Evolutionary conservation across 2,888 invertebrate genomes (phyloP).

Genomic region (Drosophila rellima): DNA sequence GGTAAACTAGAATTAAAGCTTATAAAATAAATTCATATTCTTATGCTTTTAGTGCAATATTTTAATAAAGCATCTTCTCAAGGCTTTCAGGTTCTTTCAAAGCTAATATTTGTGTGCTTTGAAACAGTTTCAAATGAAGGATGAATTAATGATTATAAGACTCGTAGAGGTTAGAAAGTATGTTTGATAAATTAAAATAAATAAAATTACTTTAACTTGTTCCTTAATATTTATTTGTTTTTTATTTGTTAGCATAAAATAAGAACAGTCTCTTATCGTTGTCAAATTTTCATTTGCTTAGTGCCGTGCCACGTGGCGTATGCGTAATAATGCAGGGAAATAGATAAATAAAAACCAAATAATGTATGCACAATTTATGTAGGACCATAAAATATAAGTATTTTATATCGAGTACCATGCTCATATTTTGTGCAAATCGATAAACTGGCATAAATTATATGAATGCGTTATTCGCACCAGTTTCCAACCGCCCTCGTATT

Average conservation of each 20-base stretch:
- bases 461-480: constrained; percentile 20
- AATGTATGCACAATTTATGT: constrained; percentile 66
- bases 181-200: neutral
- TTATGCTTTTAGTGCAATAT: too few relatives aligned
- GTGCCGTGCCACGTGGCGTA: constrained; percentile 32
- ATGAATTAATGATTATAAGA: too few relatives aligned
- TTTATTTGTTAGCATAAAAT: neutral
- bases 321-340: constrained; percentile 39
- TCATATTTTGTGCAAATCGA: constrained; percentile 57
- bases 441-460: constrained; percentile 70
- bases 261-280: neutral
- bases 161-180: neutral
- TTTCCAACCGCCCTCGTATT: neutral
- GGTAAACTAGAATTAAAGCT: too few relatives aligned
- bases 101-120: too few relatives aligned
- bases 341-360: constrained; percentile 13
- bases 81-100: too few relatives aligned
- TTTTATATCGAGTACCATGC: constrained; percentile 39
- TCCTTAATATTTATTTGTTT: neutral
- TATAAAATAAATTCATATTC: too few relatives aligned
- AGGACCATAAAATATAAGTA: constrained; percentile 54
- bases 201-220: too few relatives aligned
- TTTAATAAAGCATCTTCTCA: too few relatives aligned
- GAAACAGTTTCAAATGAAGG: too few relatives aligned
- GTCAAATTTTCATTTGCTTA: constrained; percentile 18